A percentile compares a stretch with the other conserved stretches of the same genome.
phyloP scores from a whole-genome alignment of 2,888 invertebrate genomes.

The Caenorhabditis sp. region DNA sequence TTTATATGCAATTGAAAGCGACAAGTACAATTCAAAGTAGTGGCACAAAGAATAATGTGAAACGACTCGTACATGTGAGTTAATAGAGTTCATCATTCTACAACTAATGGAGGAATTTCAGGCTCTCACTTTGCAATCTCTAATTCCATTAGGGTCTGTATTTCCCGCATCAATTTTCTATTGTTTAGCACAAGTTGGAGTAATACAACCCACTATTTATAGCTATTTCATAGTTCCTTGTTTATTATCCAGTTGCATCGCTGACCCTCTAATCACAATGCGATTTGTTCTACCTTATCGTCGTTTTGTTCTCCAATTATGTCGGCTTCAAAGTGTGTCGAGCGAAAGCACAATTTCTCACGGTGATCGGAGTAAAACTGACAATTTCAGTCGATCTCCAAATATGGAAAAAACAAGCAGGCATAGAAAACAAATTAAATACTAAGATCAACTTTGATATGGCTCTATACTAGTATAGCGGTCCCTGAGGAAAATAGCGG shows the following conservation, averaged over 20 bases:
- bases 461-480: too few species aligned
- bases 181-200: conserved; percentile 26
- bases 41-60: conserved; percentile 29
- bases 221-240: conserved; percentile 38
- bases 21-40: conserved; percentile 28
- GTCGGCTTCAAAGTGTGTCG: conserved; percentile 1
- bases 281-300: conserved; percentile 31
- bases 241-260: conserved; percentile 17
- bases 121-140: conserved; percentile 35
- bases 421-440: too few species aligned
- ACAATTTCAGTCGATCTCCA: too few species aligned
- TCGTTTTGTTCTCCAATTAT: conserved; percentile 12
- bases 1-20: conserved; percentile 20
- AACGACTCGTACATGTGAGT: conserved; percentile 23
- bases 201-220: conserved; percentile 22
- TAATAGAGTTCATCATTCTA: too few species aligned
- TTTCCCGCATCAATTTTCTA: conserved; percentile 34
- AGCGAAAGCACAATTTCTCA: neutral
- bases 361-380: neutral
- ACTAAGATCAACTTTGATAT: too few species aligned
- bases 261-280: conserved; percentile 33
- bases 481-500: too few species aligned
- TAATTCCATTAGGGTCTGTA: conserved; percentile 31
- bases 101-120: conserved; percentile 5
- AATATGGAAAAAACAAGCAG: too few species aligned